Percentiles rank a stretch among this genome's conserved stretches.
Conservation (phyloP, 2,113 vertebrate species). For the Phyllostomus discolor region DNA sequence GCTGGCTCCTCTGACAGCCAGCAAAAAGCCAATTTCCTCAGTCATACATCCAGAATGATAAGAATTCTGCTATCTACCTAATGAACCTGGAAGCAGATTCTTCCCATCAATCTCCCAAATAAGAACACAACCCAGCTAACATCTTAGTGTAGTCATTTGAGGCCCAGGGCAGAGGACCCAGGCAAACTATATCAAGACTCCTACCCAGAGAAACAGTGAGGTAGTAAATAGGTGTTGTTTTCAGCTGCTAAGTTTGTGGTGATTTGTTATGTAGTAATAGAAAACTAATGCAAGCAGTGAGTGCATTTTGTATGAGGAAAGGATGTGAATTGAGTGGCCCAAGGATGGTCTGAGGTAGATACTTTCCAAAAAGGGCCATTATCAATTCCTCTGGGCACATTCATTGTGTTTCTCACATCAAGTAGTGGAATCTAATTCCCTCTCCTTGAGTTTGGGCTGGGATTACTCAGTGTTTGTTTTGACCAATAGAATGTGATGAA, state of each 20-base stretch:
- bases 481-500: not conserved
- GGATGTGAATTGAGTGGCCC: not conserved
- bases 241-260: not conserved
- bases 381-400: not conserved
- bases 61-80: not conserved
- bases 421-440: not conserved
- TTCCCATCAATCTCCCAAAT: not conserved
- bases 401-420: not conserved
- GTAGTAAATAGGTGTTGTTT: not conserved
- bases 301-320: not conserved
- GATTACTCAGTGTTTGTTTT: not conserved
- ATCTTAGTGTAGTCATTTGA: not conserved
- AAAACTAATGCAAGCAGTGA: not conserved
- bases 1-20: not conserved
- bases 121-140: not conserved
- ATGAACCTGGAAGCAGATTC: not conserved
- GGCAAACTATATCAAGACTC: not conserved
- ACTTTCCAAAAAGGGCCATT: not conserved
- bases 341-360: not conserved
- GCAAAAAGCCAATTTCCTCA: not conserved
- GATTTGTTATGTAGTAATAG: not conserved
- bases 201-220: not conserved
- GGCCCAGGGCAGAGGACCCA: not conserved
- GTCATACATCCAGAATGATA: not conserved
- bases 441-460: not conserved